Evolutionary conservation across 2,113 vertebrate genomes (phyloP), one percentile per base, ranked within the genome.

Genomic region (Elachura formosa): DNA sequence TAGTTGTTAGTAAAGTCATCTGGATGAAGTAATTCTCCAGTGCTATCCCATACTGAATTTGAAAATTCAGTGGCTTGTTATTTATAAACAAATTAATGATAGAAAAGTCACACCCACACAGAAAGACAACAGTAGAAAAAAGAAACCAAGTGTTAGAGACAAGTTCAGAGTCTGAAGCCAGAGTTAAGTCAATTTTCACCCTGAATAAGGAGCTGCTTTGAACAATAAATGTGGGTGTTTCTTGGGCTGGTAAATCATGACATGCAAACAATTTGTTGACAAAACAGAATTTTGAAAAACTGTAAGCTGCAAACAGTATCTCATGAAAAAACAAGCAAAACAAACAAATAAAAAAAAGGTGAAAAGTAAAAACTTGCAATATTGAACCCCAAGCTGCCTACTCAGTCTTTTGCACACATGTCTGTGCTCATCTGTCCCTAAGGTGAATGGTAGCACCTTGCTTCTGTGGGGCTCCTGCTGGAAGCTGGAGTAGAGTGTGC

Each of bases 401-500:
- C 28, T 55, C 31, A 68, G n/a, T 36, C 14, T 45, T 77, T 29
- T 38, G 43, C 67, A 73, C 28, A 6, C 5, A n/a, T 4, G 9
- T n/a, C 58, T 55, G 21, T 43, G 78, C 52, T 54, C 52, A 43
- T 56, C 43, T n/a, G 41, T 87, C 10, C 48, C 63, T 10, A 13
- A 38, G 16, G 26, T 22, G 29, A 23, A 38, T 14, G 36, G 41
- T 45, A 66, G 41, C 56, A 52, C 51, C 24, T 62, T 0, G 0
- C 28, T 38, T 14, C 33, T 25, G 43, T 0, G 0, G 11, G 46
- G 28, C 55, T 84, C n/a, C 41, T 45, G 40, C 90, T 84, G 40
- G 48, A 51, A 91, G 55, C 63, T 1, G 4, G 7, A 80, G 38
- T 1, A 21, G 17, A 34, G 55, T 0, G 0, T 0, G 1, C 0